These are phyloP conservation scores for Fundulus diaphanus DNA, from an alignment of 2,797 vertebrate genomes.

Conservation along the genomic window DNA sequence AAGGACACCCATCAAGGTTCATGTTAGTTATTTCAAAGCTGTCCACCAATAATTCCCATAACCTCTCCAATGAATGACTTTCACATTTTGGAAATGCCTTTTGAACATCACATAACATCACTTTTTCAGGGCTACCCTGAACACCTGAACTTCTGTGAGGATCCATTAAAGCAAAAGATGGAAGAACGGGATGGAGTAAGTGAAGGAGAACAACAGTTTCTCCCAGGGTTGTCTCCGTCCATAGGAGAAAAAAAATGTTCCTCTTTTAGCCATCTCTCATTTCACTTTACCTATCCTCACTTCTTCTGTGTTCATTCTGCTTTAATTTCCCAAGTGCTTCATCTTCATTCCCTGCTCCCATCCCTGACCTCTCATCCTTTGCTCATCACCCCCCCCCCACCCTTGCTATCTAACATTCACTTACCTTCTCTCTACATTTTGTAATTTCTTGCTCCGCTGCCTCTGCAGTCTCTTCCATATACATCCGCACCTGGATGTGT, in stretches of 20 bases:
- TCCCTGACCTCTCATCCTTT: slow-evolving; percentile 53
- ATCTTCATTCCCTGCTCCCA: slow-evolving; percentile 56
- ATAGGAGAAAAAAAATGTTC: slow-evolving; percentile 58
- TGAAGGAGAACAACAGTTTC: slow-evolving; percentile 85
- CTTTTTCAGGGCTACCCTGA: slow-evolving; percentile 57
- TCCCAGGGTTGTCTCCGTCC: slow-evolving; percentile 72
- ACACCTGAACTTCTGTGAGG: background rate
- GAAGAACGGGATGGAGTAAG: slow-evolving; percentile 80
- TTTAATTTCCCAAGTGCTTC: slow-evolving; percentile 48
- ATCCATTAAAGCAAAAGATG: slow-evolving; percentile 34
- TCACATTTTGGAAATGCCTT: slow-evolving; percentile 20
- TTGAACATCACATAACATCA: slow-evolving; percentile 50
- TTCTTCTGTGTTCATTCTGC: slow-evolving; percentile 54
- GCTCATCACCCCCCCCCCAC: slow-evolving; percentile 39
- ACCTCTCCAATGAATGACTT: slow-evolving; percentile 5
- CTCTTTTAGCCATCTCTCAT: slow-evolving; percentile 48
- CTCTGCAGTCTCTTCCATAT: slow-evolving; percentile 61
- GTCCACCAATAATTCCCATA: background rate
- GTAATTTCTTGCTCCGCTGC: slow-evolving; percentile 81
- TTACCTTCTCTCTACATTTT: slow-evolving; percentile 75
- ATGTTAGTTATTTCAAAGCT: slow-evolving; percentile 8
- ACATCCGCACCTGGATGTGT: slow-evolving; percentile 36
- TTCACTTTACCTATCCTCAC: slow-evolving; percentile 56
- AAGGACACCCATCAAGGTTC: background rate
- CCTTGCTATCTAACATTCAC: slow-evolving; percentile 65